These are phyloP conservation scores for Pristionchus exspectatus DNA, from an alignment of 2,888 invertebrate species.

Conservation along the genomic window DNA sequence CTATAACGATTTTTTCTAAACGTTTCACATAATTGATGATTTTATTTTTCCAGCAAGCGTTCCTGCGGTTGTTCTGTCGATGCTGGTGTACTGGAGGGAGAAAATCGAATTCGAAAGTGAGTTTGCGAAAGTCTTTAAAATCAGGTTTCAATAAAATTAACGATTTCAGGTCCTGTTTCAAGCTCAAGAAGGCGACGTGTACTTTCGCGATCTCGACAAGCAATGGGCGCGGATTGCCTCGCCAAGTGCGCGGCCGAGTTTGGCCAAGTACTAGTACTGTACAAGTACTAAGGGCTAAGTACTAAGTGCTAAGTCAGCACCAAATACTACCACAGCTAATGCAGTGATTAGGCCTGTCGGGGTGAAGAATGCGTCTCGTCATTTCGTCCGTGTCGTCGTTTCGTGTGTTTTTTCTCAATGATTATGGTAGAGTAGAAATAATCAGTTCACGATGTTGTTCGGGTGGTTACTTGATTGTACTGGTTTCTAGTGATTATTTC, in stretches of 20 bases:
- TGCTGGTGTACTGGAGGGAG: slow-evolving; percentile 7
- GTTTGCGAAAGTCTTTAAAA: not conserved
- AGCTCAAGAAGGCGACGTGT: not conserved
- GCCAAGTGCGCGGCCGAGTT: not conserved
- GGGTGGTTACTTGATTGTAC: too few relatives aligned
- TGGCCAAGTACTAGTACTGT: not conserved
- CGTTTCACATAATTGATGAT: not conserved
- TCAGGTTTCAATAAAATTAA: not conserved
- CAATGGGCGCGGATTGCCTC: not conserved
- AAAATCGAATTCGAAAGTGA: not conserved
- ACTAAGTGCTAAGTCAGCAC: too few relatives aligned
- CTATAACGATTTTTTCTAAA: too few relatives aligned
- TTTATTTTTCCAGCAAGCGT: not conserved
- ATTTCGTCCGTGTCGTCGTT: too few relatives aligned
- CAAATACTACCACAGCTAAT: too few relatives aligned
- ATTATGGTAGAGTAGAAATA: too few relatives aligned
- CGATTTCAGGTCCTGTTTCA: slow-evolving; percentile 14
- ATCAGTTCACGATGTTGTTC: too few relatives aligned
- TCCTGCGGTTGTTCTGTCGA: slow-evolving; percentile 22
- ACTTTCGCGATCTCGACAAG: slow-evolving; percentile 25
- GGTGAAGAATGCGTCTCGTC: too few relatives aligned
- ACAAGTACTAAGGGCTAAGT: too few relatives aligned
- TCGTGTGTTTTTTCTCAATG: too few relatives aligned
- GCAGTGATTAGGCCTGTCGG: too few relatives aligned
- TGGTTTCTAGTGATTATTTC: too few relatives aligned